Base-by-base conservation (phyloP, 92 coral and sea anemone species). In the Phenganax stokvisi region DNA sequence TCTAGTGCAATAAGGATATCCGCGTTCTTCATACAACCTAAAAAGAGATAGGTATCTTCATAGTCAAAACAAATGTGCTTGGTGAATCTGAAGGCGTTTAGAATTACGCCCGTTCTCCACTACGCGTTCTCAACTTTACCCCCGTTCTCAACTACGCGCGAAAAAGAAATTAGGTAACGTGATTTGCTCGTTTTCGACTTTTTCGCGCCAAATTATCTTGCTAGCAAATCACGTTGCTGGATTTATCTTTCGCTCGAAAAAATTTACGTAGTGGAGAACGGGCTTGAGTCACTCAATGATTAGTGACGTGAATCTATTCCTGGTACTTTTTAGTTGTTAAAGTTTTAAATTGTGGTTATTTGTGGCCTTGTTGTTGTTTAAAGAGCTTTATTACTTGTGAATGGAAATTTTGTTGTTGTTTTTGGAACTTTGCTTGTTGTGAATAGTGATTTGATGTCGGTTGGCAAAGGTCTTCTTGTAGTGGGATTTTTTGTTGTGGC, bases 1-100 rank as follows among this genome's bases (percentile, higher is more conserved):
- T 82, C 85, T 5, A 82, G 12, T 15, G 85, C 85, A 17, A 82
- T 44, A 1, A 76, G 79, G 55, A 82, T 68, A 57, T 82, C 85
- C 31, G 77, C 75, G n/a, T 29, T 31, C 72, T 72, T 82, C 73
- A 68, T 68, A 37, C 73, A 68, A 53, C 15, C 73, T 68, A 30
- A 0, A 68, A 37, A 37, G 47, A 37, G 47, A 37, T 37, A 1
- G 47, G 47, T 37, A 5, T 57, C 1, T 12, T n/a, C 7, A n/a
- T 57, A 2, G 3, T 57, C 12, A 1, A 11, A 57, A 11, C 63
- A 12, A 57, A 11, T 57, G 12, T n/a, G 15, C 12, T 57, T 61
- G n/a, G 67, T 25, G 28, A 12, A 61, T 15, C 17, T 61, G 25
- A 15, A 28, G 67, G 47, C 47, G 2, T 37, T 37, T 37, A 37